Base-by-base conservation (phyloP, 2,113 vertebrate genomes). In the Mixornis gularis region DNA sequence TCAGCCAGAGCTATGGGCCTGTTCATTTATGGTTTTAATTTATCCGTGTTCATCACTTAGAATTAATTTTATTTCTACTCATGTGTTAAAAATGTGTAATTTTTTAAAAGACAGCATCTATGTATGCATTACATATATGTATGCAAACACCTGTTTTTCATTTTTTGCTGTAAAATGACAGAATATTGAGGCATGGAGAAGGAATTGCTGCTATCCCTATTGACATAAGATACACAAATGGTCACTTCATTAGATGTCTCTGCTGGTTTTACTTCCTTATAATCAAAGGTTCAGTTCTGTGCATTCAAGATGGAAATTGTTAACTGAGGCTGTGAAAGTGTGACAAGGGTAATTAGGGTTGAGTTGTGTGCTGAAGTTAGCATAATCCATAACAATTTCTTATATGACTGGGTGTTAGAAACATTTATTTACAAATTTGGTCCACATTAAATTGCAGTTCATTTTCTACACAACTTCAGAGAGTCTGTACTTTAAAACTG, bases 111-210 rank as follows among this genome's bases (percentile, higher is more conserved):
- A 41, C 29, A 12, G 13, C 12, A 6, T 60, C 53, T 49, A 0
- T 38, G 9, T 0, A 0, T 51, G 7, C 9, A 5, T 66, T 40
- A 12, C 10, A 16, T n/a, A 1, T 4, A 11, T 32, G 16, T 7
- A 4, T 52, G 40, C 30, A 36, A 20, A 29, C 29, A 51, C 16
- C 19, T 64, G 17, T n/a, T 63, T 88, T 85, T 53, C 9, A 4
- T 38, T 48, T 34, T 58, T 60, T 43, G 24, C n/a, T 69, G 17
- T 52, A 21, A 38, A 77, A 62, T 60, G 22, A 6, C 27, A 48
- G 16, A 79, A 40, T 18, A 21, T 8, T 34, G 62, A 72, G 22
- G 20, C 22, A 9, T 3, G 1, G 20, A 51, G 32, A 40, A 76
- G 26, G 65, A 77, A 34, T 53, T 40, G 25, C 25, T 74, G 19